Conservation (phyloP, 2,888 invertebrate species). For the Rutpela maculata region DNA sequence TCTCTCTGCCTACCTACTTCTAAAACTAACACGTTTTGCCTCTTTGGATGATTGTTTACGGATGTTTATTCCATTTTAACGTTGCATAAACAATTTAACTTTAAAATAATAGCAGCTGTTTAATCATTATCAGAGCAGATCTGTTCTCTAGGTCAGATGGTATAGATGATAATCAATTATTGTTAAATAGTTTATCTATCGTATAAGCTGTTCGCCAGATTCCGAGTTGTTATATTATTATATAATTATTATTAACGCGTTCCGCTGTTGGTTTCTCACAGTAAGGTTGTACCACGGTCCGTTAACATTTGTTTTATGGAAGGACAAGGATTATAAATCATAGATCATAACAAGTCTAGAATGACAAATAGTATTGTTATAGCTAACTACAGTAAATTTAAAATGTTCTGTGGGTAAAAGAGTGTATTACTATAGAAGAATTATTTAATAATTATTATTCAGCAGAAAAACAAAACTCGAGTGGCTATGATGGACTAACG, state of each 20-base stretch:
- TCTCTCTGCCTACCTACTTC: neutral
- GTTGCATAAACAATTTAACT: neutral
- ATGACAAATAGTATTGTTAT: slow-evolving; percentile 8
- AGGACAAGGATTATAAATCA: neutral
- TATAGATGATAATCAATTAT: slow-evolving; percentile 21
- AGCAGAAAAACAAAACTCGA: too few species aligned
- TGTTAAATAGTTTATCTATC: slow-evolving; percentile 18
- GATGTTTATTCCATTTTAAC: neutral
- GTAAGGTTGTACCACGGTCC: slow-evolving; percentile 21
- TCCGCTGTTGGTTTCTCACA: slow-evolving; percentile 14
- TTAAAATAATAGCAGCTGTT: slow-evolving; percentile 1
- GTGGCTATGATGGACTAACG: too few species aligned
- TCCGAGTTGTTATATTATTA: neutral
- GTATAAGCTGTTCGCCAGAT: neutral
- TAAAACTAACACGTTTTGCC: neutral
- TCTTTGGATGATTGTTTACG: neutral
- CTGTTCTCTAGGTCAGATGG: slow-evolving; percentile 21
- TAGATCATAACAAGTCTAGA: neutral
- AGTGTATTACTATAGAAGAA: too few species aligned
- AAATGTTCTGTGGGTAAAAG: too few species aligned
- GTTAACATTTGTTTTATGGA: slow-evolving; percentile 13
- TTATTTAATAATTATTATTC: too few species aligned
- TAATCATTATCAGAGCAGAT: slow-evolving; percentile 24
- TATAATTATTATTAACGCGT: slow-evolving; percentile 34
- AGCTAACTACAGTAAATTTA: too few species aligned